Base-by-base conservation (phyloP, 2,797 vertebrate genomes). In the Hozukius guyotensis region DNA sequence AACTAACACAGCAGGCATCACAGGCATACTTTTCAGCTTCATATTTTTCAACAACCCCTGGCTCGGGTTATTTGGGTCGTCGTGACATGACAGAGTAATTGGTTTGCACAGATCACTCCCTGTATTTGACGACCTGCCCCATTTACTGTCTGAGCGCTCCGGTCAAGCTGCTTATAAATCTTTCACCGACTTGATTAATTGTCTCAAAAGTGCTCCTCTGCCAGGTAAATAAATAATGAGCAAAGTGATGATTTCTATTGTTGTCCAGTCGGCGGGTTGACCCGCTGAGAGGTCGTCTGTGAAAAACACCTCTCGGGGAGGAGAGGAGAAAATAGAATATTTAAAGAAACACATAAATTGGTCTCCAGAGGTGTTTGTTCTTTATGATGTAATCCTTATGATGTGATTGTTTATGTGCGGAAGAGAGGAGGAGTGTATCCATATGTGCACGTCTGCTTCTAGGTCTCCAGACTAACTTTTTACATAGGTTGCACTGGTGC, bases 191-290 rank as follows among this genome's bases (percentile, higher is more conserved):
- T 91, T 94, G 93, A 95, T 95, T 94, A 95, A 95, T 94, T 89
- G 93, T 92, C 91, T 93, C 84, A 91, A 84, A 93, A 95, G 90
- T 90, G 91, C 90, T 89, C 80, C 88, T 85, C 84, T 72, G 84
- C 87, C 87, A 93, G 90, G 91, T 95, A 94, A 95, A 95, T 95
- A 95, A 94, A 94, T 94, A 93, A 94, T 94, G 92, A 94, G 91
- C 69, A 71, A 87, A 89, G 89, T 77, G 86, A 93, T 93, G 86
- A 93, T 92, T 93, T 94, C 89, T 89, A 76, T 90, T 94, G 89
- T 90, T 89, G 92, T 92, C 91, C 88, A 88, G 87, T 92, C 88
- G 85, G 90, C 87, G 52, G 75, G 57, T 72, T 90, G 89, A 92
- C 91, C 90, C 22, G 70, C 70, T 0, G 2, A 75, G 77, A 92